phyloP scores from a whole-genome alignment of 2,888 invertebrate species.

The Argyresthia goedartella region DNA sequence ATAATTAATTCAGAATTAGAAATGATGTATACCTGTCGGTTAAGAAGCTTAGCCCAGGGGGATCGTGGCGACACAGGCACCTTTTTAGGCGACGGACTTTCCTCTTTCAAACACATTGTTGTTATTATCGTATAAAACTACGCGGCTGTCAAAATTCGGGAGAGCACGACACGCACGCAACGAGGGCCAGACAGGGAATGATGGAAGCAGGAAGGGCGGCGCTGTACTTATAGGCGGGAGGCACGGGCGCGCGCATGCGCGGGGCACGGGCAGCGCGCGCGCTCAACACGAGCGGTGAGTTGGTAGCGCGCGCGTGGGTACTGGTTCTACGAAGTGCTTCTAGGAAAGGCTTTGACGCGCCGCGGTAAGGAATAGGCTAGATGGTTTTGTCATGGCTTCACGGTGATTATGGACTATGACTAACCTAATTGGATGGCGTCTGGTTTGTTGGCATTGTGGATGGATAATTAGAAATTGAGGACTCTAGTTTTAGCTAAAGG shows the following conservation, averaged over 20 bases:
- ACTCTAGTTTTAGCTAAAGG: no score
- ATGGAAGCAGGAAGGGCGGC: constrained; percentile 57
- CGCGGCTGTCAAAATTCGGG: not conserved
- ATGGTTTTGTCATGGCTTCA: not conserved
- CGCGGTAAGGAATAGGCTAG: not conserved
- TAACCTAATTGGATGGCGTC: not conserved
- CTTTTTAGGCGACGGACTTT: constrained; percentile 53
- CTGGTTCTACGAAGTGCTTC: constrained; percentile 56
- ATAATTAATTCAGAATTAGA: not conserved
- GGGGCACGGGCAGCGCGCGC: constrained; percentile 31
- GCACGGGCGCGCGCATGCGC: constrained; percentile 29
- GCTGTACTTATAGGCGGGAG: constrained; percentile 42
- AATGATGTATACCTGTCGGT: constrained; percentile 63
- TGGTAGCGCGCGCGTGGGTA: constrained; percentile 55
- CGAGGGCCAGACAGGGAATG: constrained; percentile 55
- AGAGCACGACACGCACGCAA: constrained; percentile 42
- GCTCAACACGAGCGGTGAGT: constrained; percentile 41
- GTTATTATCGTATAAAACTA: constrained; percentile 19
- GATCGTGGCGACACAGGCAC: constrained; percentile 60
- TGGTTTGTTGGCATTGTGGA: not conserved
- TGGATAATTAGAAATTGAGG: not conserved
- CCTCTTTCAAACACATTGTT: constrained; percentile 70
- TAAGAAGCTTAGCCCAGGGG: constrained; percentile 69
- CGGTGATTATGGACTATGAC: constrained; percentile 16
- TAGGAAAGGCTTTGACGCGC: constrained; percentile 61